Evolutionary conservation across 2,113 vertebrate genomes (phyloP).

Genomic region (Semnornis frantzii): DNA sequence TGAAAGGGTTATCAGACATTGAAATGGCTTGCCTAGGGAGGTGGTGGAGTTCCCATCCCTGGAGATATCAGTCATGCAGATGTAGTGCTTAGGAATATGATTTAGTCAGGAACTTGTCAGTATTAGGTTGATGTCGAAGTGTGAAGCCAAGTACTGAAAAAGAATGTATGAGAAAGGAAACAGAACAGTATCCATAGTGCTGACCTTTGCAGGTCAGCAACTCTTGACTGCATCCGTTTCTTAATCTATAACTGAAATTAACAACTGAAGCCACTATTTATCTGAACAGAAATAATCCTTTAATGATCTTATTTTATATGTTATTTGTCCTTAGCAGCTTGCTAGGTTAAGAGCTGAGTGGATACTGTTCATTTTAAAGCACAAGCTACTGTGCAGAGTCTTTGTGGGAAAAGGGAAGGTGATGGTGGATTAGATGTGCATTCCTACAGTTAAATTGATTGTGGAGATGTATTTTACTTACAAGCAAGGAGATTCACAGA

Average conservation of each 20-base stretch:
- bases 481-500: not conserved
- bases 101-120: too few relatives aligned
- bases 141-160: not conserved
- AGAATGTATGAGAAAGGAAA: not conserved
- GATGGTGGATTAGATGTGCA: not conserved
- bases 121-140: not conserved
- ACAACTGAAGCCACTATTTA: not conserved
- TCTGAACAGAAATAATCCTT: not conserved
- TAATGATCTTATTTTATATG: not conserved
- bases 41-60: too few relatives aligned
- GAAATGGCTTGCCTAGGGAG: too few relatives aligned
- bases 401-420: not conserved
- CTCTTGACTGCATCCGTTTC: not conserved
- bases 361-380: not conserved
- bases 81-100: too few relatives aligned
- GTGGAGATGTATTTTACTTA: not conserved
- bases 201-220: not conserved
- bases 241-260: not conserved
- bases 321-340: not conserved
- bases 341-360: not conserved
- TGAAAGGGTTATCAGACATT: too few relatives aligned
- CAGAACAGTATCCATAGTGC: rapidly evolving
- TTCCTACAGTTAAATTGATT: not conserved
- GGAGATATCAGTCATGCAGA: too few relatives aligned
- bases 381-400: not conserved